phyloP scores from a whole-genome alignment of 2,113 vertebrate genomes.

The Syngnathoides biaculeatus region DNA sequence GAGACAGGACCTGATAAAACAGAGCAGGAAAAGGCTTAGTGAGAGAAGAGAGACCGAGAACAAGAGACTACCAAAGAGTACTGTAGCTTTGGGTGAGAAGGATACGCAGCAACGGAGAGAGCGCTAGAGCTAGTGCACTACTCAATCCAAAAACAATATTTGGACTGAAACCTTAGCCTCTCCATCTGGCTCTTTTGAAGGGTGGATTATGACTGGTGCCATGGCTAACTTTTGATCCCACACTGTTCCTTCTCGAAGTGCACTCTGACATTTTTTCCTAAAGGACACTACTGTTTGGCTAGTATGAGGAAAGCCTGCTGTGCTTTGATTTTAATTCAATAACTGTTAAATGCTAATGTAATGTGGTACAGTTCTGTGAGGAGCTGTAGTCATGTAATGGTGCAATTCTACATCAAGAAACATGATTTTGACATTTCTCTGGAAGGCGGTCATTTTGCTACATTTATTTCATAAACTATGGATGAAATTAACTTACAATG shows the following conservation, averaged over 20 bases:
- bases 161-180: slow-evolving; percentile 74
- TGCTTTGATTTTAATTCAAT: slow-evolving; percentile 6
- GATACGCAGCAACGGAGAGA: slow-evolving; percentile 47
- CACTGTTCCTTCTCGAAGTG: slow-evolving; percentile 63
- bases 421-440: not conserved
- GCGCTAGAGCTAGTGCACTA: slow-evolving; percentile 47
- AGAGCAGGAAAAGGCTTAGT: slow-evolving; percentile 39
- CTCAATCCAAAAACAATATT: slow-evolving; percentile 78
- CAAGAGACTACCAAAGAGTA: slow-evolving; percentile 19
- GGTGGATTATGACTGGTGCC: slow-evolving; percentile 74
- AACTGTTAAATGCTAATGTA: not conserved
- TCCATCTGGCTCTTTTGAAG: slow-evolving; percentile 79
- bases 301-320: slow-evolving; percentile 8
- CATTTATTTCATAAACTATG: not conserved
- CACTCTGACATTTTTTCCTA: slow-evolving; percentile 49
- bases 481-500: not conserved
- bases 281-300: slow-evolving; percentile 36
- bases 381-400: not conserved
- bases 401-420: not conserved
- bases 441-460: not conserved
- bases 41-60: slow-evolving; percentile 33
- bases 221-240: slow-evolving; percentile 65
- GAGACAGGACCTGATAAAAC: slow-evolving; percentile 68
- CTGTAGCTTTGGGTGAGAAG: slow-evolving; percentile 48
- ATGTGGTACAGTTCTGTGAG: not conserved